Conservation (phyloP, 2,797 vertebrate genomes). For the Passerculus sandwichensis region DNA sequence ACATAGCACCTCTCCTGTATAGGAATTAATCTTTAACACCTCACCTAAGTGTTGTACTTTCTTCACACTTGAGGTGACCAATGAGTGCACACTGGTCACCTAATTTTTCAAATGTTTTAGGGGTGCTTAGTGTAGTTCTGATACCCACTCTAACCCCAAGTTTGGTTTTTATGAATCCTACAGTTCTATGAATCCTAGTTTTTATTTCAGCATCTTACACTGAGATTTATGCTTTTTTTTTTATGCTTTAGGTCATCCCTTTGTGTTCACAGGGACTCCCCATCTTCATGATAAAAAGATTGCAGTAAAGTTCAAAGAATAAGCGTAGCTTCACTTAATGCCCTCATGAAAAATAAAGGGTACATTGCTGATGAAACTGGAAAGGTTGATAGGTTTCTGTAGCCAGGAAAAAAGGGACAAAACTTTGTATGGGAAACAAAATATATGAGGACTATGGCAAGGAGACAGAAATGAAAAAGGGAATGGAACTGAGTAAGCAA, state of each 20-base stretch:
- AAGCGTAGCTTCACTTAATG: neutral
- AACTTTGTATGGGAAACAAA: neutral
- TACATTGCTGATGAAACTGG: neutral
- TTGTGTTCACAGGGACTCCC: neutral
- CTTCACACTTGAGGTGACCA: neutral
- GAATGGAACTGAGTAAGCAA: neutral
- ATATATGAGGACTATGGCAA: neutral
- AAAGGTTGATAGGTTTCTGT: neutral
- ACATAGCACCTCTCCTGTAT: neutral
- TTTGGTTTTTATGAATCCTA: neutral
- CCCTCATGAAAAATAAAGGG: neutral
- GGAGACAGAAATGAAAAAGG: neutral
- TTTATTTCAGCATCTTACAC: neutral
- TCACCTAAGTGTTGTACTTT: neutral
- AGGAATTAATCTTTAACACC: neutral
- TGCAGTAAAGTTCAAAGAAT: neutral
- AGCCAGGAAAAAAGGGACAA: neutral
- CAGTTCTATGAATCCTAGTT: neutral
- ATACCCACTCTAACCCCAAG: neutral
- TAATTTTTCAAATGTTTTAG: neutral
- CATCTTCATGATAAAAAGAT: neutral
- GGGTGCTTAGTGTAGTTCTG: neutral
- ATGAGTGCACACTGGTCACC: neutral
- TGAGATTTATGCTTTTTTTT: neutral
- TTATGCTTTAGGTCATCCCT: neutral